Evolutionary conservation across 2,797 vertebrate species (phyloP).

Genomic region (Lerista edwardsae): DNA sequence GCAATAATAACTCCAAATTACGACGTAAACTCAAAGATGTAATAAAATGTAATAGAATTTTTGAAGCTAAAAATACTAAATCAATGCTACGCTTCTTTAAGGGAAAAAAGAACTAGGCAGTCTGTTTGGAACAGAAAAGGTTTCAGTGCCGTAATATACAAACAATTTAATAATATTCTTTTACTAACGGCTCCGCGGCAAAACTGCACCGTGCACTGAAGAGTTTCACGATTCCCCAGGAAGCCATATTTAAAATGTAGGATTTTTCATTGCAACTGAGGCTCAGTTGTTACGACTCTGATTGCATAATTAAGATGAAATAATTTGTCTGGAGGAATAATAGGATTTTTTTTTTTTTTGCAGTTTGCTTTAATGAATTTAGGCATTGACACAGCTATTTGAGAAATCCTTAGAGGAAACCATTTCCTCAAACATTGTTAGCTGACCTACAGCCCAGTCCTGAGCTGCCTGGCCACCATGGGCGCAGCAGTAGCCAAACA

Average conservation of each 20-base stretch:
- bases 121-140: conserved; percentile 1
- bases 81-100: background rate
- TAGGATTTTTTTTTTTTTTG: conserved; percentile 45
- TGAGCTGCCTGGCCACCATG: too few relatives aligned
- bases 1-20: background rate
- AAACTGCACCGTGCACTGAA: conserved; percentile 45
- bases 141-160: background rate
- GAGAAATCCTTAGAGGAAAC: too few relatives aligned
- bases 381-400: too few relatives aligned
- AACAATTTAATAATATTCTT: conserved; percentile 37
- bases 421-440: too few relatives aligned
- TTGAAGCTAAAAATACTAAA: background rate
- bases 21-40: background rate
- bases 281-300: conserved; percentile 60
- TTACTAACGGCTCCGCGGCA: conserved; percentile 42
- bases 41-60: background rate
- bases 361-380: conserved; percentile 21
- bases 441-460: too few relatives aligned
- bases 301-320: conserved; percentile 66
- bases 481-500: too few relatives aligned
- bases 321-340: conserved; percentile 56
- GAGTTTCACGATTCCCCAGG: conserved; percentile 47
- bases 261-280: conserved; percentile 56
- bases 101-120: background rate
- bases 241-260: conserved; percentile 48